phyloP scores from a whole-genome alignment of 1,140 invertebrate genomes.

The Drepana arcuata region DNA sequence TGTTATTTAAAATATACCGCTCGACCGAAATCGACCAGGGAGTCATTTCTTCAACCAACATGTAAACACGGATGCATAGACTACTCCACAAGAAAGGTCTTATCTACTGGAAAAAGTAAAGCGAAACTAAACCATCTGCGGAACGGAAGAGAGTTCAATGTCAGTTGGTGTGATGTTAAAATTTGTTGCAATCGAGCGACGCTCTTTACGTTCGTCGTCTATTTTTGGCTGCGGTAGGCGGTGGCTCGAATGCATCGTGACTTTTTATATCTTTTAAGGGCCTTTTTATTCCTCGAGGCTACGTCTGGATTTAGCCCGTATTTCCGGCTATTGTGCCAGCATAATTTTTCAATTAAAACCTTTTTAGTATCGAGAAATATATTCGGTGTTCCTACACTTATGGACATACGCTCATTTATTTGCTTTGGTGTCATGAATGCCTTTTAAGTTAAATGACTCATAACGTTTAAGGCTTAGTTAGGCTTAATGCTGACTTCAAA shows the following conservation, averaged over 20 bases:
- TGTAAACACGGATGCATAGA: conserved; percentile 36
- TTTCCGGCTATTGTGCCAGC: conserved; percentile 56
- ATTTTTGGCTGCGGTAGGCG: conserved; percentile 70
- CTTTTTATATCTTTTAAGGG: conserved; percentile 43
- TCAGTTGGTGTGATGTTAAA: too few relatives aligned
- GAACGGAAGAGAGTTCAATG: too few relatives aligned
- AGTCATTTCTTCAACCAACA: conserved; percentile 46
- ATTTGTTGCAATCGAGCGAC: too few relatives aligned
- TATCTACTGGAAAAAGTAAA: neutral
- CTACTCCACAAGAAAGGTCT: conserved; percentile 2
- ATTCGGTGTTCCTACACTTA: too few relatives aligned
- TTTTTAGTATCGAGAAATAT: too few relatives aligned
- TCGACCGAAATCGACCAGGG: conserved; percentile 30
- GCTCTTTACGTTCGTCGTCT: conserved; percentile 33
- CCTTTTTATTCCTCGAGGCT: conserved; percentile 43
- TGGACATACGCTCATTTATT: too few relatives aligned
- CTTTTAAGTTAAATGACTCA: too few relatives aligned
- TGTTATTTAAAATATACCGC: conserved; percentile 35
- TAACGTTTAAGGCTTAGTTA: too few relatives aligned
- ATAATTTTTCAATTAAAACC: conserved; percentile 41
- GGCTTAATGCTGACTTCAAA: too few relatives aligned
- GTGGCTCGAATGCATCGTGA: conserved; percentile 44
- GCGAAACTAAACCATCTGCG: too few relatives aligned
- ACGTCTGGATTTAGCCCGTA: conserved; percentile 44
- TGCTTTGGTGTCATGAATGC: too few relatives aligned